Evolutionary conservation across 2,888 invertebrate genomes (phyloP), one percentile per base, ranked within the genome.

Genomic region (Drosophila seclusa): DNA sequence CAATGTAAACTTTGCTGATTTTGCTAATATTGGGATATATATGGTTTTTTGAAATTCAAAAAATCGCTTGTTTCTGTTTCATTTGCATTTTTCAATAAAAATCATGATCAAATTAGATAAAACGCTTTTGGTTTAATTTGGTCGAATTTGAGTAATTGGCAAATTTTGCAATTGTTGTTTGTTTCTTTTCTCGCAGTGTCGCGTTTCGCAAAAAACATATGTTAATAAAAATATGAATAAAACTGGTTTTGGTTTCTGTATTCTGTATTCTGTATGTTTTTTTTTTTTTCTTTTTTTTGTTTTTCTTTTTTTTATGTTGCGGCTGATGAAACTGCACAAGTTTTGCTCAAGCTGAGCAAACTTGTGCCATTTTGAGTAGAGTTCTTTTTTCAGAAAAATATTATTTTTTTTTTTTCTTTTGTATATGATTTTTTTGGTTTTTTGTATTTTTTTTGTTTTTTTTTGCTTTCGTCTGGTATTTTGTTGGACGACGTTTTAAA

Each of bases 151-250:
- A 64, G 64, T 67, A n/a, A 31, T 38, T 64, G 48, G 68, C 55
- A 38, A 63, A 62, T 73, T 81, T 68, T 52, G 83, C 67, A 69
- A 65, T 76, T 63, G 70, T 48, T 21, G 21, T 24, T 68, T 31
- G n/a, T 70, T 42, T 48, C 52, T 36, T 38, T 49, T 64, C 27
- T 69, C 18, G 59, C 32, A 36, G 53, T 67, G 55, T 73, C 52
- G 55, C 57, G 32, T 49, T 78, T 68, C 36, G 58, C 62, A 68
- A 80, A 80, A 78, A 78, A 76, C 78, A 61, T 69, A 69, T 73
- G 68, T 82, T 89, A 84, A 84, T 88, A 85, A 85, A 45, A 75
- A 85, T 82, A 68, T 88, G 66, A 89, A 85, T 79, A 85, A 83
- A 77, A 80, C 73, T 72, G 52, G n/a, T n/a, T 75, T 68, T 7